Conservation (phyloP, 1,140 invertebrate genomes). For the Drosophila cardini region DNA sequence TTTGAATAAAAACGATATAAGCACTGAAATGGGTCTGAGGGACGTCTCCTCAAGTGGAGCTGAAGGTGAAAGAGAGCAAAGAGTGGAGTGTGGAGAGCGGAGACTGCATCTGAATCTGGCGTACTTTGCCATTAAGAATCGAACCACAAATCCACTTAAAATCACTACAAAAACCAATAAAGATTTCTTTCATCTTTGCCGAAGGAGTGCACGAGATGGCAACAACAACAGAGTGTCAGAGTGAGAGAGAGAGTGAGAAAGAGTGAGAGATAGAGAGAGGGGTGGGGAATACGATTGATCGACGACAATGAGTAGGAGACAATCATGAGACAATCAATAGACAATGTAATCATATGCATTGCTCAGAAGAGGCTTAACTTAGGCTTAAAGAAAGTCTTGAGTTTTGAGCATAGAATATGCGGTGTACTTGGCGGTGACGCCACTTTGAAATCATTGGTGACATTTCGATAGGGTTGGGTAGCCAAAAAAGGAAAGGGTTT, state of each 20-base stretch:
- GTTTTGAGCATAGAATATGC: background rate
- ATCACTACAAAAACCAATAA: constrained; percentile 83
- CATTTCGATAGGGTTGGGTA: constrained; percentile 44
- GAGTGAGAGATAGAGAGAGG: constrained; percentile 2
- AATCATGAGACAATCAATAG: constrained; percentile 71
- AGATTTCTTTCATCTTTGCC: constrained; percentile 78
- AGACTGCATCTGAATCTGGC: constrained; percentile 44
- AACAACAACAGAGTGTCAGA: constrained; percentile 4
- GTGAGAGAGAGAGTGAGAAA: constrained; percentile 7
- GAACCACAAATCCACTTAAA: constrained; percentile 83
- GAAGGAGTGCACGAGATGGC: constrained; percentile 48
- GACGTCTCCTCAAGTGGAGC: constrained; percentile 23
- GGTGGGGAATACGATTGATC: constrained; percentile 20
- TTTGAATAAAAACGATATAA: constrained; percentile 81
- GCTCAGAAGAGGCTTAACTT: constrained; percentile 32
- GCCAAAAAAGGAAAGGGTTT: constrained; percentile 51
- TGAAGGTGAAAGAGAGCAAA: constrained; percentile 21
- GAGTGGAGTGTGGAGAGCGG: background rate
- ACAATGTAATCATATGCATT: constrained; percentile 73
- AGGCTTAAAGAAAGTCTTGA: constrained; percentile 44
- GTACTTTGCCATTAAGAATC: constrained; percentile 82
- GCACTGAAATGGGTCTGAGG: constrained; percentile 57
- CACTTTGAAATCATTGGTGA: constrained; percentile 75
- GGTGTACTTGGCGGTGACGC: constrained; percentile 60
- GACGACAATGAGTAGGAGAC: constrained; percentile 43